Base-by-base conservation (phyloP, 2,888 invertebrate species). In the Xestia ashworthii region DNA sequence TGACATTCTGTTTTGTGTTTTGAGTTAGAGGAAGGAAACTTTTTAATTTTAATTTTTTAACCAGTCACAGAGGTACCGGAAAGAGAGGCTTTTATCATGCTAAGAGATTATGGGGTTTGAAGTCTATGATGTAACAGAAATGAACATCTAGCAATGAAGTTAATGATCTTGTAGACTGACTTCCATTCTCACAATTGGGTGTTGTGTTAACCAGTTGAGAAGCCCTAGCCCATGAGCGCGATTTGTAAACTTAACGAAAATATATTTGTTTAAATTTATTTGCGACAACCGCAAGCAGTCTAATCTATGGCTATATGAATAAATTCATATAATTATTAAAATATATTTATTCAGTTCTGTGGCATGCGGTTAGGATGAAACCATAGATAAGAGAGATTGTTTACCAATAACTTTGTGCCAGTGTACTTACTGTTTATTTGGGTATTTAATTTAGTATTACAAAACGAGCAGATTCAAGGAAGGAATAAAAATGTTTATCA, bases 11-110 rank as follows among this genome's bases (percentile, higher is more conserved):
- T 71, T 55, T 6, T 60, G 8, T 46, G 32, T 69, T 71, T 53
- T 60, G 19, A 71, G 16, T 41, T 41, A 25, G 41, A 16, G 3
- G 46, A 53, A 58, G 14, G 1, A n/a, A 53, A 22, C 9, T 64
- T 65, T 82, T 83, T 41, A 41, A 64, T 70, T 69, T 48, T n/a
- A 1, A 5, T 32, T 69, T 70, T 14, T 53, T n/a, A 38, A 32
- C 14, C 1, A 41, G 11, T 6, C 5, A 12, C 3, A 64, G 8
- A 32, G 9, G 48, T 1, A 19, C 22, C 12, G 58, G 46, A 80
- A 69, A 70, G 22, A 53, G 14, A 22, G 22, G 14, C 1, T 55
- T 53, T 41, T n/a, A 5, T 3, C 22, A 19, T 16, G 25, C 44
- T 46, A 14, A 69, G 16, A n/a, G 16, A 19, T 69, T 9, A n/a